Conservation (phyloP, 2,888 invertebrate species). For the Dasysyrphus albostriatus region DNA sequence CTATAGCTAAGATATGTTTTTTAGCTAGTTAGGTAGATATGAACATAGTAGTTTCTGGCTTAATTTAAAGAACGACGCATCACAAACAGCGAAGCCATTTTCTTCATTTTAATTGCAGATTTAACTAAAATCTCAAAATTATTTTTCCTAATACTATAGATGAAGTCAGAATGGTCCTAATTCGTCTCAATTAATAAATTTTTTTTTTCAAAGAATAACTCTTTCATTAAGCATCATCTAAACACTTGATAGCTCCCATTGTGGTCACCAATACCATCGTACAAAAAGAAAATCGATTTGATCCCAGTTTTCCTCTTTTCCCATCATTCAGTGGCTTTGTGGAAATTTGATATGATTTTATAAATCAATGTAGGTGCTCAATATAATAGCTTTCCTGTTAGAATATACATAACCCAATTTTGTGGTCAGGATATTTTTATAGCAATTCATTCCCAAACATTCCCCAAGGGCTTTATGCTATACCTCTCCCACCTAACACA, state of each 20-base stretch:
- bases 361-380: constrained; percentile 45
- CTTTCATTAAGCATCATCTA: not conserved
- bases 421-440: constrained; percentile 41
- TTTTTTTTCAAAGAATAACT: not conserved
- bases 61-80: too few species aligned
- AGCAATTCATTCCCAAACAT: constrained; percentile 7
- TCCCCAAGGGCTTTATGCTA: not conserved
- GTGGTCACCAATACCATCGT: not conserved
- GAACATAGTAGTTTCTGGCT: too few species aligned
- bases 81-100: too few species aligned
- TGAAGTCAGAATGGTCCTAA: too few species aligned
- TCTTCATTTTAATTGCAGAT: too few species aligned
- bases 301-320: not conserved
- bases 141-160: too few species aligned
- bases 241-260: not conserved
- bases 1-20: too few species aligned
- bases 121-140: too few species aligned
- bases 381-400: not conserved
- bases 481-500: not conserved
- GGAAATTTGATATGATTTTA: constrained; percentile 9
- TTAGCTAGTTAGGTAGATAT: too few species aligned
- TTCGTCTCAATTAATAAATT: too few species aligned
- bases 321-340: not conserved
- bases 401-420: constrained; percentile 23
- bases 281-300: not conserved